A percentile compares a stretch with the other conserved stretches of the same genome.
Conservation (phyloP, 2,888 invertebrate genomes). For the Diplolepis rosae region DNA sequence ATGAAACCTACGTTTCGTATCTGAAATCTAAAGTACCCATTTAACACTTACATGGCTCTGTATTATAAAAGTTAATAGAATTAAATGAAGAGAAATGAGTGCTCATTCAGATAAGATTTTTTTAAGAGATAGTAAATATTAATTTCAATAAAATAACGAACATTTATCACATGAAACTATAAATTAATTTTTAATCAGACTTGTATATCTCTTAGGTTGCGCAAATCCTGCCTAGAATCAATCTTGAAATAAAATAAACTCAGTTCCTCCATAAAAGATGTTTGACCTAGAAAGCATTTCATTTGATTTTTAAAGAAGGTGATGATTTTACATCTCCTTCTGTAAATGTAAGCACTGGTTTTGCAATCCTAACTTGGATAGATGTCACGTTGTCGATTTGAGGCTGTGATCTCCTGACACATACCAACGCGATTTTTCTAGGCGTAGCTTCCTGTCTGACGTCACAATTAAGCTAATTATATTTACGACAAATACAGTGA, state of each 20-base stretch:
- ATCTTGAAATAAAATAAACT: background rate
- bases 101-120: slow-evolving; percentile 23
- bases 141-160: background rate
- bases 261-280: background rate
- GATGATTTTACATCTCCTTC: background rate
- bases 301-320: slow-evolving; percentile 11
- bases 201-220: background rate
- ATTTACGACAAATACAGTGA: slow-evolving; percentile 63
- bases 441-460: slow-evolving; percentile 72
- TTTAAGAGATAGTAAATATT: slow-evolving; percentile 8
- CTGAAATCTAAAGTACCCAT: slow-evolving; percentile 28
- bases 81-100: slow-evolving; percentile 13
- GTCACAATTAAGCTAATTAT: slow-evolving; percentile 72
- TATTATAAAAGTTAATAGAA: slow-evolving; percentile 19
- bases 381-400: slow-evolving; percentile 5
- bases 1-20: slow-evolving; percentile 20
- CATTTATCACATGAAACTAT: background rate
- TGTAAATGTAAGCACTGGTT: background rate
- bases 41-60: slow-evolving; percentile 29
- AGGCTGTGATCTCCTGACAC: background rate
- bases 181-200: background rate
- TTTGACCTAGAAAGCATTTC: background rate
- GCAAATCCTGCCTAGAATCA: background rate
- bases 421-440: slow-evolving; percentile 62
- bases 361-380: background rate